Evolutionary conservation across 2,797 vertebrate genomes (phyloP).

Genomic region (Rhynchotus rufescens): DNA sequence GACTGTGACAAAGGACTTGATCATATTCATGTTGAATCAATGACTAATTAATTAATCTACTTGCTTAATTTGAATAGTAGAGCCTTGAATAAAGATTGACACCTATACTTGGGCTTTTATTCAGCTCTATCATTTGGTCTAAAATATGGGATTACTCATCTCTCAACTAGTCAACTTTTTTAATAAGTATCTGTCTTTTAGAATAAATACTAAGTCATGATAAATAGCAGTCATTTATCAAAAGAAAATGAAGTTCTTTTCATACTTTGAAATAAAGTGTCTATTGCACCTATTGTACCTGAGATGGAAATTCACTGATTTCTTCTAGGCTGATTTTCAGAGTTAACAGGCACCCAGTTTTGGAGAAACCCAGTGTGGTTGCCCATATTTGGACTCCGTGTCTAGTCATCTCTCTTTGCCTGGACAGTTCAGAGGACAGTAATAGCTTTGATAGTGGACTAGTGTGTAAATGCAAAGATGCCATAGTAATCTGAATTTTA

Average conservation of each 20-base stretch:
- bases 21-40: background rate
- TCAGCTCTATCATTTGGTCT: background rate
- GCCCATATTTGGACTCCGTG: background rate
- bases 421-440: accelerated
- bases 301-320: background rate
- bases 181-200: conserved; percentile 14
- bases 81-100: background rate
- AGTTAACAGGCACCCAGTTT: background rate
- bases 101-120: background rate
- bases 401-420: background rate
- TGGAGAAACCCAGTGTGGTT: background rate
- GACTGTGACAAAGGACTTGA: background rate
- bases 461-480: background rate
- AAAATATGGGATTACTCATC: background rate
- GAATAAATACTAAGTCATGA: background rate
- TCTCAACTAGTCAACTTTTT: background rate
- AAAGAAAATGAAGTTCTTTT: background rate
- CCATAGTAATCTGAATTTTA: background rate
- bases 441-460: accelerated
- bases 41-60: conserved; percentile 25
- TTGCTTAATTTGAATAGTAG: background rate
- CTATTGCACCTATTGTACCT: background rate
- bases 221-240: background rate
- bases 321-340: background rate
- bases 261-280: background rate